These are phyloP conservation scores for Dermochelys coriacea DNA, from an alignment of 2,797 vertebrate species.

Conservation along the genomic window DNA sequence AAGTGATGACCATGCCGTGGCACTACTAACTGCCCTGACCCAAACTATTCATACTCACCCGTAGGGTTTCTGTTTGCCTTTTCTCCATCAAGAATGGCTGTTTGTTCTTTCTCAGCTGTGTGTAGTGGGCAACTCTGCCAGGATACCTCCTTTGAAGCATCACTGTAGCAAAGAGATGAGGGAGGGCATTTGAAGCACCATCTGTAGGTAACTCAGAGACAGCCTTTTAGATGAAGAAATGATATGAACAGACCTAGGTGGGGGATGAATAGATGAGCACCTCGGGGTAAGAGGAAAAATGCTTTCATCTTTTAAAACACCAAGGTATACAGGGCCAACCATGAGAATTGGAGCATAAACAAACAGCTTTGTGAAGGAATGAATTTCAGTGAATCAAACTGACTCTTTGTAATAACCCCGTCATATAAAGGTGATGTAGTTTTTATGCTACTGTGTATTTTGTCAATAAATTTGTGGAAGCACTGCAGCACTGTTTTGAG, in stretches of 20 bases:
- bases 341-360: background rate
- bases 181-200: background rate
- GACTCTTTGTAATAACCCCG: background rate
- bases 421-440: background rate
- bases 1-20: background rate
- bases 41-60: background rate
- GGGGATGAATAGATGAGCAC: background rate
- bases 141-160: background rate
- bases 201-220: background rate
- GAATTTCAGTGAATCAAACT: constrained; percentile 3
- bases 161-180: background rate
- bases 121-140: background rate
- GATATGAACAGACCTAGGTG: background rate
- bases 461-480: constrained; percentile 14
- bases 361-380: background rate
- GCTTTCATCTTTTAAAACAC: background rate
- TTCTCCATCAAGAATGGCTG: background rate
- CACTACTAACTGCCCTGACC: background rate
- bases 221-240: background rate
- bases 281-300: background rate
- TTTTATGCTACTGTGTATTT: background rate
- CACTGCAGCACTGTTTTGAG: background rate
- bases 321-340: background rate
- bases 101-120: background rate
- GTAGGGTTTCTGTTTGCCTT: background rate